Percentiles rank a stretch among this genome's conserved stretches.
These are phyloP conservation scores for Drosophila acutilabella DNA, from an alignment of 2,888 invertebrate species.

Conservation along the genomic window DNA sequence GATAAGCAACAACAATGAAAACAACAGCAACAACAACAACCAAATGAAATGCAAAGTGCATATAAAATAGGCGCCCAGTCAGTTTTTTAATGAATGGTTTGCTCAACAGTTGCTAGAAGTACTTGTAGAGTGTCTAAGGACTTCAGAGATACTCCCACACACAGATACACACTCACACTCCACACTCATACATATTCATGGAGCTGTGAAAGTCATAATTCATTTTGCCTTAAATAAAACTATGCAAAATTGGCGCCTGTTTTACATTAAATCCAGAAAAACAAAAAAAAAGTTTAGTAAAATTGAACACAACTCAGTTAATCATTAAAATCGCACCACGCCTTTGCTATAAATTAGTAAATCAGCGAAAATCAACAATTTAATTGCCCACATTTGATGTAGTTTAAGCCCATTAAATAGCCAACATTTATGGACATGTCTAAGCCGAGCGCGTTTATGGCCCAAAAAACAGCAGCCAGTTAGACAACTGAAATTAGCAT, in stretches of 20 bases:
- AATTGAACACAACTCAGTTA: slow-evolving; percentile 16
- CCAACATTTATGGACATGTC: slow-evolving; percentile 36
- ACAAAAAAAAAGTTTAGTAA: not conserved
- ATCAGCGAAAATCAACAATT: slow-evolving; percentile 49
- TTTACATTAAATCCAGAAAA: slow-evolving; percentile 52
- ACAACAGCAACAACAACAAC: slow-evolving; percentile 29
- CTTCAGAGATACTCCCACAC: slow-evolving; percentile 7
- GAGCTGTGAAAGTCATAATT: slow-evolving; percentile 53
- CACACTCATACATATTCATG: slow-evolving; percentile 44
- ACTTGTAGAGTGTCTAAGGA: slow-evolving; percentile 30
- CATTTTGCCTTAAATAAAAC: slow-evolving; percentile 47
- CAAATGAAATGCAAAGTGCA: slow-evolving; percentile 56
- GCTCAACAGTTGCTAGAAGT: slow-evolving; percentile 7
- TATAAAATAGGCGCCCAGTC: slow-evolving; percentile 66
- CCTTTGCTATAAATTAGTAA: slow-evolving; percentile 48
- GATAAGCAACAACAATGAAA: slow-evolving; percentile 70
- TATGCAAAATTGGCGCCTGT: slow-evolving; percentile 52
- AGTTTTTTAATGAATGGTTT: slow-evolving; percentile 72
- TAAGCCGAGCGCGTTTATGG: slow-evolving; percentile 37
- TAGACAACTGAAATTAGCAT: slow-evolving; percentile 64
- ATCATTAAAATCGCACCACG: slow-evolving; percentile 69
- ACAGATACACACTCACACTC: not conserved
- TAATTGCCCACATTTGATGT: slow-evolving; percentile 53
- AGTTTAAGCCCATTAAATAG: slow-evolving; percentile 53
- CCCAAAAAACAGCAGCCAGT: slow-evolving; percentile 16